These are phyloP conservation scores for Pachypsylla venusta DNA, from an alignment of 1,140 invertebrate genomes.

Conservation along the genomic window DNA sequence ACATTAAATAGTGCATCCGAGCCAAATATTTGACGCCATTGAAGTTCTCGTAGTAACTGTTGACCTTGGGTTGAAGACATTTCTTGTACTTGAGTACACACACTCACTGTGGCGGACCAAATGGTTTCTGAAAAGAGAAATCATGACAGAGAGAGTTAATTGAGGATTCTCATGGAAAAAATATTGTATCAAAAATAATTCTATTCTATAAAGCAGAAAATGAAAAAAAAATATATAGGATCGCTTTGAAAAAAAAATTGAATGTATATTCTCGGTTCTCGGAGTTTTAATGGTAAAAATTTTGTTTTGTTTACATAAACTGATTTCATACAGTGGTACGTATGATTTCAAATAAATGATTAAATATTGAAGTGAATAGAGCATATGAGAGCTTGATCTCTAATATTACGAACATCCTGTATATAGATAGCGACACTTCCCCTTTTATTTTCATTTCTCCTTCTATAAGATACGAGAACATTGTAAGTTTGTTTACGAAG, in stretches of 20 bases:
- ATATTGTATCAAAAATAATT: no score
- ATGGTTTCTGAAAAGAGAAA: slow-evolving; percentile 25
- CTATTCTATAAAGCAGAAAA: no score
- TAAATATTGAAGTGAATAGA: no score
- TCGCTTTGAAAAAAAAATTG: background rate
- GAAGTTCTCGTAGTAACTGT: slow-evolving; percentile 23
- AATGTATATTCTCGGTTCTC: background rate
- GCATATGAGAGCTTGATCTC: no score
- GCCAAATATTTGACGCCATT: slow-evolving; percentile 26
- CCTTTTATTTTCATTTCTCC: no score
- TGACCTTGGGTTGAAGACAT: slow-evolving; percentile 19
- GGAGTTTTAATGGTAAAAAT: background rate
- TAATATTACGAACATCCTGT: no score
- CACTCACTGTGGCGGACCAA: slow-evolving; percentile 25
- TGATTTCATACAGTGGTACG: background rate
- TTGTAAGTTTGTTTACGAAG: no score
- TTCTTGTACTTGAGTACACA: slow-evolving; percentile 26
- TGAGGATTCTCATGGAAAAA: no score
- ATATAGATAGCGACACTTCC: no score
- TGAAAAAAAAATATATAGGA: background rate
- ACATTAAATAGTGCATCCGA: slow-evolving; percentile 20
- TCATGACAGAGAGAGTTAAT: background rate
- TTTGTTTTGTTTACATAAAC: background rate
- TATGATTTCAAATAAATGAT: background rate
- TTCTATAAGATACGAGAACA: no score